These are phyloP conservation scores for Epizoanthus fatuus DNA, from an alignment of 92 coral and sea anemone genomes.

Conservation along the genomic window DNA sequence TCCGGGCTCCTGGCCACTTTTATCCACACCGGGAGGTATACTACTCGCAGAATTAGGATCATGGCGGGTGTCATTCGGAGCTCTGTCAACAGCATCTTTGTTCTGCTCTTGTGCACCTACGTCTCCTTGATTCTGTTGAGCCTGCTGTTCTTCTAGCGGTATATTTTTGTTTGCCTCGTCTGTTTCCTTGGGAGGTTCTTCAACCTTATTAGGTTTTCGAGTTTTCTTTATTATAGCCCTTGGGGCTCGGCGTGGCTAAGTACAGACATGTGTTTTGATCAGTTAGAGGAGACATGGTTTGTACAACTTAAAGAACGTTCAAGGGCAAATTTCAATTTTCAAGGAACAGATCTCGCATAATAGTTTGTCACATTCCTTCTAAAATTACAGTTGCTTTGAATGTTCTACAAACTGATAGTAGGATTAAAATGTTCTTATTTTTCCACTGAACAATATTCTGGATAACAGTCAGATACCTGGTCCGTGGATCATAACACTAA, in stretches of 20 bases:
- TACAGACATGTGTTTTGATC: not conserved
- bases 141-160: conserved; percentile 30
- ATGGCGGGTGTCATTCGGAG: not conserved
- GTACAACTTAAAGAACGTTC: no score
- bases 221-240: conserved; percentile 57
- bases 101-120: not conserved
- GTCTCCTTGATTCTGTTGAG: conserved; percentile 11
- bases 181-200: conserved; percentile 12
- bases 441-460: no score
- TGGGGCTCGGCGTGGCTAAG: conserved; percentile 71
- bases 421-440: no score
- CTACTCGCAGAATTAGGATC: not conserved
- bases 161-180: conserved; percentile 15
- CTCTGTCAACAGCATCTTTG: not conserved
- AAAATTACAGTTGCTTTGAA: no score
- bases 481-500: no score
- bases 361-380: no score
- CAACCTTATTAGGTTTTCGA: conserved; percentile 4
- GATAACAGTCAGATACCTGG: no score
- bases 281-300: no score
- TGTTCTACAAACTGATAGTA: no score
- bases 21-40: not conserved
- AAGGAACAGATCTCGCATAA: no score
- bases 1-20: conserved; percentile 2
- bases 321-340: no score